Evolutionary conservation across 35 echinoderm and acorn worm genomes (phyloP).

Genomic region (Amphiura filiformis): DNA sequence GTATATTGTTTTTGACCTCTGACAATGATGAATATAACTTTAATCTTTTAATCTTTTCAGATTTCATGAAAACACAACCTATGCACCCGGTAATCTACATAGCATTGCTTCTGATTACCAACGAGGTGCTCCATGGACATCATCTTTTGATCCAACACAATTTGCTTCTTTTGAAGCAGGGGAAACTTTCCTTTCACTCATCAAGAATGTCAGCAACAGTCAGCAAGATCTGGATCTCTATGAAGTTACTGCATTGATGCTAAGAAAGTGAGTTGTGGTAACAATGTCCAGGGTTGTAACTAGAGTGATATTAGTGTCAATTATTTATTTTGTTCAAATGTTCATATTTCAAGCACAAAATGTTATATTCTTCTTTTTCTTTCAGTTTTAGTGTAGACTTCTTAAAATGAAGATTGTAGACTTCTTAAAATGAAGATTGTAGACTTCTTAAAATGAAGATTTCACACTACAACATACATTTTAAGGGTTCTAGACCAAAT

Average conservation of each 20-base stretch:
- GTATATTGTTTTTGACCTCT: too few relatives aligned
- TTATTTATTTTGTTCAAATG: too few relatives aligned
- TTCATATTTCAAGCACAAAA: too few relatives aligned
- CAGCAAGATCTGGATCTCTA: not conserved
- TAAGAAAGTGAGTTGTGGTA: conserved; percentile 44
- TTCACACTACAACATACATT: too few relatives aligned
- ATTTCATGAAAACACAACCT: not conserved
- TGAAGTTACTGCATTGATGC: conserved; percentile 20
- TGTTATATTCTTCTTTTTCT: too few relatives aligned
- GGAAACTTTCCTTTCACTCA: not conserved
- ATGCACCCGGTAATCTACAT: not conserved
- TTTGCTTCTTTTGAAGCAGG: conserved; percentile 18
- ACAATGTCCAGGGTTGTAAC: not conserved
- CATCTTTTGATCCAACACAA: conserved; percentile 22
- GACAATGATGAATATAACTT: too few relatives aligned
- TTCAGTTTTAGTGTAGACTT: not conserved
- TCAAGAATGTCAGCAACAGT: conserved; percentile 10
- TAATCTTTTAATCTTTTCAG: not conserved
- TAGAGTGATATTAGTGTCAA: not conserved
- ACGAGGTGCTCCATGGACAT: conserved; percentile 39
- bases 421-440: not conserved
- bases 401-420: not conserved
- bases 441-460: not conserved
- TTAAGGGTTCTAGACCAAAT: too few relatives aligned
- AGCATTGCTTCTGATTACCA: not conserved